phyloP scores from a whole-genome alignment of 64 coral and sea anemone species.

The Dendronephthya gigantea region DNA sequence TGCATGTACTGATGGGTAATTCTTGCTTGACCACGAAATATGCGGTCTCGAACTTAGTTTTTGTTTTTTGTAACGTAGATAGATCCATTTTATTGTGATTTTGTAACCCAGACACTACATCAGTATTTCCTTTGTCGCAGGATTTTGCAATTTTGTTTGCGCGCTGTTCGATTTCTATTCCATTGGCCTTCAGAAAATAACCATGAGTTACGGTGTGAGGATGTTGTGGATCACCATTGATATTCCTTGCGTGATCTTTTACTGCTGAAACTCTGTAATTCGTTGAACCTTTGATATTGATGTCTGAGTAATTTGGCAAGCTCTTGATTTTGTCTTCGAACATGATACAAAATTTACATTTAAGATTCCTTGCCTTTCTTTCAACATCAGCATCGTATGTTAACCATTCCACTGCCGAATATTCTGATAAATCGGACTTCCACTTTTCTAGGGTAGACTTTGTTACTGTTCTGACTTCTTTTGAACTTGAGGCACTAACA shows the following conservation, averaged over 20 bases:
- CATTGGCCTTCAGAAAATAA: not conserved
- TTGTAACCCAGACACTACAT: not conserved
- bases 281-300: slow-evolving; percentile 19
- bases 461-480: slow-evolving; percentile 23
- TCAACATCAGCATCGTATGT: slow-evolving; percentile 29
- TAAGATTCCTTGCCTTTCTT: slow-evolving; percentile 38
- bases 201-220: not conserved
- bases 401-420: slow-evolving; percentile 32
- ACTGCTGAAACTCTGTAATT: slow-evolving; percentile 31
- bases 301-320: slow-evolving; percentile 31
- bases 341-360: slow-evolving; percentile 36
- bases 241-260: slow-evolving; percentile 33
- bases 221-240: slow-evolving; percentile 19
- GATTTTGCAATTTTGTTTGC: not conserved
- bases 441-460: slow-evolving; percentile 26
- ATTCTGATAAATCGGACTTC: slow-evolving; percentile 34
- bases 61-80: not conserved
- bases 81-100: not conserved
- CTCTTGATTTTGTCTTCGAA: slow-evolving; percentile 31
- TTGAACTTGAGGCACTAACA: not conserved
- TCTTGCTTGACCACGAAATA: not conserved
- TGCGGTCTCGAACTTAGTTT: not conserved
- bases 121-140: not conserved
- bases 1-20: not conserved
- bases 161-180: not conserved